Evolutionary conservation across 2,888 invertebrate species (phyloP).

Genomic region (Dicyrtomina minuta): DNA sequence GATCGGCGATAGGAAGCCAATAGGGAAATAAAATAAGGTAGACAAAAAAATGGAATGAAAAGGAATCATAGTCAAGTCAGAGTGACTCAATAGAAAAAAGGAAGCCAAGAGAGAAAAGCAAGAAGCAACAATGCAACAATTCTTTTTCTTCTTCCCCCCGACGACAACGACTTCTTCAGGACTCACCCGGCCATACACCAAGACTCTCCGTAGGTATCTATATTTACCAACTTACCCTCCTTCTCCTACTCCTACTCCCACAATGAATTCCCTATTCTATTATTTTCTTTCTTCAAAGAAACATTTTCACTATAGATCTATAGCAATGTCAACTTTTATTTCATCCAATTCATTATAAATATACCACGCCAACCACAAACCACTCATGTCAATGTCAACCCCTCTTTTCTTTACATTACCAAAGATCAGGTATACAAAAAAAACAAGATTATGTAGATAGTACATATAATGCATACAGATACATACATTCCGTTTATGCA

Average conservation of each 20-base stretch:
- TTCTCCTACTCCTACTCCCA: neutral
- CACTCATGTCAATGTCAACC: neutral
- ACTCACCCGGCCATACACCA: neutral
- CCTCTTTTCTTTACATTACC: neutral
- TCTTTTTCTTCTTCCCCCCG: conserved; percentile 1
- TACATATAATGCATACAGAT: neutral
- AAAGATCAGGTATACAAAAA: no score
- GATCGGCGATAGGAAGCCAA: conserved; percentile 15
- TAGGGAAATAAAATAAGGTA: conserved; percentile 16
- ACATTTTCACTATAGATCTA: conserved; percentile 7
- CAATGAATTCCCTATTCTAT: conserved; percentile 11
- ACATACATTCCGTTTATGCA: neutral
- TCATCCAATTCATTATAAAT: conserved; percentile 10
- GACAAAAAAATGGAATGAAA: neutral
- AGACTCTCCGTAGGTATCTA: neutral
- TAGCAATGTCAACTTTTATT: conserved; percentile 1
- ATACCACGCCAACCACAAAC: no score
- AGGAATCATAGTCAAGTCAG: no score
- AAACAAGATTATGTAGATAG: neutral
- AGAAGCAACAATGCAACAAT: conserved; percentile 9
- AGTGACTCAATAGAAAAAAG: neutral
- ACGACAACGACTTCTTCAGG: neutral
- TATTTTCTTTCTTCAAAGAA: conserved; percentile 15
- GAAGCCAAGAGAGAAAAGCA: neutral
- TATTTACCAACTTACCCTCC: conserved; percentile 6